Percentiles rank a stretch among this genome's conserved stretches.
Conservation (phyloP, 2,797 vertebrate species). For the Darevskia nairensis region DNA sequence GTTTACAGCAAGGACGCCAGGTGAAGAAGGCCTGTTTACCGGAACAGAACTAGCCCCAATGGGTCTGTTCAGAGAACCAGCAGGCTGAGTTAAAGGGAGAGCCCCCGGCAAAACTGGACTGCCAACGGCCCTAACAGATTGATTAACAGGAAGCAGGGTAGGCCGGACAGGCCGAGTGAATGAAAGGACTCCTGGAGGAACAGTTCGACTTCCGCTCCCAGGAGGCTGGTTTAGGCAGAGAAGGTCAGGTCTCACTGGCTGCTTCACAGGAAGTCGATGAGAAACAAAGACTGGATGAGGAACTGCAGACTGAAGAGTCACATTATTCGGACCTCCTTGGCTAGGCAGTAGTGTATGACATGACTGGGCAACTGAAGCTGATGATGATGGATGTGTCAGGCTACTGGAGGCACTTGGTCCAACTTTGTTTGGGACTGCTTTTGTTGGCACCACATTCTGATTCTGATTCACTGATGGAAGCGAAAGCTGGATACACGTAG, state of each 20-base stretch:
- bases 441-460: slow-evolving; percentile 55
- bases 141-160: slow-evolving; percentile 70
- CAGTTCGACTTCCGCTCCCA: slow-evolving; percentile 59
- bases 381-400: slow-evolving; percentile 69
- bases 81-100: slow-evolving; percentile 24
- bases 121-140: slow-evolving; percentile 60
- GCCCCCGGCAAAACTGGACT: slow-evolving; percentile 44
- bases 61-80: slow-evolving; percentile 38
- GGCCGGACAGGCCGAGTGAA: slow-evolving; percentile 65
- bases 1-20: slow-evolving; percentile 68
- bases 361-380: slow-evolving; percentile 48
- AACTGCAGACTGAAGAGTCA: slow-evolving; percentile 68
- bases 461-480: slow-evolving; percentile 71
- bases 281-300: slow-evolving; percentile 82
- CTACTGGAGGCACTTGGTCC: slow-evolving; percentile 67
- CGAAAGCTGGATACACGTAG: slow-evolving; percentile 67
- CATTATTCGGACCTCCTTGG: slow-evolving; percentile 74
- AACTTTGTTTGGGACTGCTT: slow-evolving; percentile 47
- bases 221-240: slow-evolving; percentile 68
- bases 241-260: slow-evolving; percentile 61
- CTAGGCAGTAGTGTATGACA: slow-evolving; percentile 80
- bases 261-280: slow-evolving; percentile 78
- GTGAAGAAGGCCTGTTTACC: slow-evolving; percentile 56
- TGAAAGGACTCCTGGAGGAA: slow-evolving; percentile 68
- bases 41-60: slow-evolving; percentile 62